A percentile compares a stretch with the other conserved stretches of the same genome.
These are phyloP conservation scores for Leucoraja ocellata DNA, from an alignment of 2,797 vertebrate species.

Conservation along the genomic window DNA sequence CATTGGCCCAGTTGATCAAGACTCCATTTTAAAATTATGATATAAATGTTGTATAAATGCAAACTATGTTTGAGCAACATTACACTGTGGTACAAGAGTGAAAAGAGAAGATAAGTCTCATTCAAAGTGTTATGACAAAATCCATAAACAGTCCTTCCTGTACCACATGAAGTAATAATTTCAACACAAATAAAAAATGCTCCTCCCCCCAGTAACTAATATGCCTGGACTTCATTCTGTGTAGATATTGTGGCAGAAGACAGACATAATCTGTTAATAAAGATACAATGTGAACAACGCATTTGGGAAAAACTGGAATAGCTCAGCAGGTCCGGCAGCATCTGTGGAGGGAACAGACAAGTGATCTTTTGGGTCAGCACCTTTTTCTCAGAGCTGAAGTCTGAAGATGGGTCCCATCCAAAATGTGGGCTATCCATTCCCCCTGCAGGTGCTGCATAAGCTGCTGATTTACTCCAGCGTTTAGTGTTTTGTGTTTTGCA, in stretches of 20 bases:
- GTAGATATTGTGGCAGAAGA: not conserved
- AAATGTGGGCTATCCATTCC: no score
- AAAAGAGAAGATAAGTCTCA: not conserved
- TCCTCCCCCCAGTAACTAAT: not conserved
- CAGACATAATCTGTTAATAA: not conserved
- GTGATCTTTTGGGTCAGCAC: no score
- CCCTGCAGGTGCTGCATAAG: no score
- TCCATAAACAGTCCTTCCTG: not conserved
- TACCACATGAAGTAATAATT: not conserved
- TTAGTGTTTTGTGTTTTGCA: no score
- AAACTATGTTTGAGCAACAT: not conserved
- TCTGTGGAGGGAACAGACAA: no score
- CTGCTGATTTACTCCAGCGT: no score
- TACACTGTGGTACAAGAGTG: not conserved
- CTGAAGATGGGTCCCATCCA: no score
- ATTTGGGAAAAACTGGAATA: not conserved
- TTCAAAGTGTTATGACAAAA: not conserved
- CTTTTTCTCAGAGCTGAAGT: no score
- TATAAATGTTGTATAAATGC: not conserved
- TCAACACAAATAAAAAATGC: not conserved
- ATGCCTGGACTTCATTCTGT: not conserved
- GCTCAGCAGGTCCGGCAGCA: no score
- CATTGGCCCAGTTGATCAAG: no score
- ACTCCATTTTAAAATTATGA: no score
- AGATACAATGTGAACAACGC: not conserved